Conservation (phyloP, 92 coral and sea anemone genomes). For the Epizoanthus stellaris region DNA sequence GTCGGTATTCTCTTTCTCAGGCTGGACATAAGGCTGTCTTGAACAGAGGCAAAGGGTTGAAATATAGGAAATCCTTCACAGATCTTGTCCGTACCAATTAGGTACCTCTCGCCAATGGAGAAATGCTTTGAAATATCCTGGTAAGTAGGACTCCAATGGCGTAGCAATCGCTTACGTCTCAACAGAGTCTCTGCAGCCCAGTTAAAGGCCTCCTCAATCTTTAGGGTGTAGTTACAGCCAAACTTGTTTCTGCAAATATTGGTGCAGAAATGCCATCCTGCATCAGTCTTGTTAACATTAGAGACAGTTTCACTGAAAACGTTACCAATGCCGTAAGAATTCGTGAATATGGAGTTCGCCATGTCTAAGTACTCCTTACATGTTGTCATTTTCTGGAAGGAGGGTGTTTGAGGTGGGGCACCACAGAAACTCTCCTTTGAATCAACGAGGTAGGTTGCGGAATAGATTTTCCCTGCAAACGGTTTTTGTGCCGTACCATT, state of each 20-base stretch:
- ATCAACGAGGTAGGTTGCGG: background rate
- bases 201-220: background rate
- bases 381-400: background rate
- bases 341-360: background rate
- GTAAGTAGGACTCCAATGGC: background rate
- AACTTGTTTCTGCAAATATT: constrained; percentile 1
- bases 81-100: constrained; percentile 2
- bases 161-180: background rate
- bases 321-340: too few species aligned
- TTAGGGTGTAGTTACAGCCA: constrained; percentile 9
- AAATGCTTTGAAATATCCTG: background rate
- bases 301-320: too few species aligned
- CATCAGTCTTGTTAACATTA: background rate
- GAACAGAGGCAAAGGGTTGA: background rate
- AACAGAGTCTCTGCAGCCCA: background rate
- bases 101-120: background rate
- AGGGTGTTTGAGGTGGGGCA: background rate
- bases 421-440: background rate
- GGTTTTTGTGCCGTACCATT: background rate
- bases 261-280: background rate
- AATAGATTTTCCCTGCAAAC: background rate
- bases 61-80: constrained; percentile 3
- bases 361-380: background rate
- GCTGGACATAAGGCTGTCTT: background rate
- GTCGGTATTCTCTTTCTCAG: background rate